Base-by-base conservation (phyloP, 2,797 vertebrate species). In the Lepidocolaptes lacrymiger region DNA sequence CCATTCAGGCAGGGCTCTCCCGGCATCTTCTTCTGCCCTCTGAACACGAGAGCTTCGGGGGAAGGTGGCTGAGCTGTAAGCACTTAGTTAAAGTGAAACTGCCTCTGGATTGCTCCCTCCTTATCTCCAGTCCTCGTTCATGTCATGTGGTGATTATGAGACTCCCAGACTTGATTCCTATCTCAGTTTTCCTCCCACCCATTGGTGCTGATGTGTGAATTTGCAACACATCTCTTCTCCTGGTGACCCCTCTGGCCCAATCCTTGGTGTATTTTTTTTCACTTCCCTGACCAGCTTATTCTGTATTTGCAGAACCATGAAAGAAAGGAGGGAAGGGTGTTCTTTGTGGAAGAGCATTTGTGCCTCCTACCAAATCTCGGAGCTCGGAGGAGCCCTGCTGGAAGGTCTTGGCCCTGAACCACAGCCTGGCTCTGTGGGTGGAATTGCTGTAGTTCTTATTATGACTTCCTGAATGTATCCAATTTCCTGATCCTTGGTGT, bases 101-200 rank as follows among this genome's bases (percentile, higher is more conserved):
- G 80, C 79, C 74, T 92, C 88, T 91, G 83, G 55, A 91, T 75
- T 62, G 55, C 94, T 89, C 54, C 55, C 54, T 95, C 69, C 73
- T 84, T 92, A 88, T 91, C 96, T 96, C 63, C 39, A 56, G 55
- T 6, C 69, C 90, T 93, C 68, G 48, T 71, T 95, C 54, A 91
- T 28, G 21, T 73, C 55, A 23, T 71, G 43, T 15, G 51, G 19
- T 81, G 62, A 66, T 81, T 78, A 84, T 4, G 51, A 94, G 94
- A 76, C 83, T 81, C 28, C 49, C 66, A 91, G 90, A 68, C 63
- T 81, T 55, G 92, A 95, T 95, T 54, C 61, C 75, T 92, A 92
- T 95, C 96, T 95, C 1, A 0, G 34, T 77, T 63, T 85, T 86
- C 82, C 82, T 96, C 93, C 69, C 73, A 85, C 46, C 1, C 0